phyloP scores from a whole-genome alignment of 2,797 vertebrate genomes.

The Chelon auratus region DNA sequence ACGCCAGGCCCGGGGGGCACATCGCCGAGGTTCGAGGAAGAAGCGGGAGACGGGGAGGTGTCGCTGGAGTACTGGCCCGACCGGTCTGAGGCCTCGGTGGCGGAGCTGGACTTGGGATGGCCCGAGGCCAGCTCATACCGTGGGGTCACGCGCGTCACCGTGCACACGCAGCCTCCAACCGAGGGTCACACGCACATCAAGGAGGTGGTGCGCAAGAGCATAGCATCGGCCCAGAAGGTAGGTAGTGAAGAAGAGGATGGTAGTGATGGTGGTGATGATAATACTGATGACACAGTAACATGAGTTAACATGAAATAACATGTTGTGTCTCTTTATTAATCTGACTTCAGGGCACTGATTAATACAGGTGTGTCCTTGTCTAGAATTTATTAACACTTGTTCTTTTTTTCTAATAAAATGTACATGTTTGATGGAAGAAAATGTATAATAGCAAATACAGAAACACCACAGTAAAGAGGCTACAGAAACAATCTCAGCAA shows the following conservation, averaged over 20 bases:
- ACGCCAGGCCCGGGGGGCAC: slow-evolving; percentile 59
- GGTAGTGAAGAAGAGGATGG: neutral
- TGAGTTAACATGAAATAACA: neutral
- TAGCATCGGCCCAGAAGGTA: slow-evolving; percentile 94
- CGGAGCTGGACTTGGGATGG: slow-evolving; percentile 96
- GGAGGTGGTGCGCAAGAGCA: slow-evolving; percentile 95
- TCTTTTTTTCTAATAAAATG: too few species aligned
- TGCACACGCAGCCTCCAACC: slow-evolving; percentile 94
- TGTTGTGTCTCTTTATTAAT: neutral
- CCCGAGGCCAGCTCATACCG: slow-evolving; percentile 91
- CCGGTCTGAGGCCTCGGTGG: slow-evolving; percentile 92
- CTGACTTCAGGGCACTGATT: neutral
- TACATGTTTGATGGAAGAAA: too few species aligned
- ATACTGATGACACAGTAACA: too few species aligned
- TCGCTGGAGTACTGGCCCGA: slow-evolving; percentile 98
- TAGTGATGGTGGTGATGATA: neutral
- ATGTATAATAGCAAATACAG: neutral
- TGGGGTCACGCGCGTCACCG: slow-evolving; percentile 93
- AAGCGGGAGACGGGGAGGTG: slow-evolving; percentile 78
- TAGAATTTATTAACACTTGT: too few species aligned
- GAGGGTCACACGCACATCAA: slow-evolving; percentile 94
- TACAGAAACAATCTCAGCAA: neutral
- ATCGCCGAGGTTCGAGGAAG: slow-evolving; percentile 64
- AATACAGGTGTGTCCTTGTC: neutral
- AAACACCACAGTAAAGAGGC: neutral